Conservation (phyloP, 2,888 invertebrate species). For the Nomada ferruginata region DNA sequence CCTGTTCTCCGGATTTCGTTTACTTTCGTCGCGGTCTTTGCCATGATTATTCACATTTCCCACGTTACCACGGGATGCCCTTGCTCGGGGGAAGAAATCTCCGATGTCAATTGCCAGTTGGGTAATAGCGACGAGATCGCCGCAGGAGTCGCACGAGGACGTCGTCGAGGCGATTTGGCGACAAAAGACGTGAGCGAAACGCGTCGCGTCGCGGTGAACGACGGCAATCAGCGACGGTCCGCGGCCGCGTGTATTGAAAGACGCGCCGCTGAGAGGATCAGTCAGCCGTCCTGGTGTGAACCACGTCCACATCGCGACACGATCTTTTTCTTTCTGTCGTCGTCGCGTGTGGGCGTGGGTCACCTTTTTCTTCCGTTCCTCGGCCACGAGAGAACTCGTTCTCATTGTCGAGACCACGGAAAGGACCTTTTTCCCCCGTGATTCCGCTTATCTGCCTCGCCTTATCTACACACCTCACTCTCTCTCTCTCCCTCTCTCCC, state of each 20-base stretch:
- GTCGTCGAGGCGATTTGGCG: constrained; percentile 44
- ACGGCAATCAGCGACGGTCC: constrained; percentile 77
- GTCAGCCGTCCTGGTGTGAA: constrained; percentile 74
- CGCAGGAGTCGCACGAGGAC: constrained; percentile 29
- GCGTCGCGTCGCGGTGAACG: constrained; percentile 64
- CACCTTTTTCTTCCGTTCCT: constrained; percentile 17
- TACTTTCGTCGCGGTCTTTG: too few relatives aligned
- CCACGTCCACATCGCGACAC: constrained; percentile 67
- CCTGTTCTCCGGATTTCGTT: too few relatives aligned
- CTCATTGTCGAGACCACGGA: constrained; percentile 12
- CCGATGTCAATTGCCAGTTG: constrained; percentile 21
- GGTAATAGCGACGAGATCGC: constrained; percentile 42
- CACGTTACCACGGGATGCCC: too few relatives aligned
- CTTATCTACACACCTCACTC: constrained; percentile 33
- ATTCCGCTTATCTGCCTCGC: constrained; percentile 26
- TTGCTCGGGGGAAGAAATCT: too few relatives aligned
- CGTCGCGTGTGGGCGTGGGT: constrained; percentile 67
- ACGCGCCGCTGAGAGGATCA: constrained; percentile 80
- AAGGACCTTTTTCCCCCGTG: constrained; percentile 23
- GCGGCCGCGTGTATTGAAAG: constrained; percentile 73
- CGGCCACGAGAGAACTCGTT: neutral
- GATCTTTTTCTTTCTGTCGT: constrained; percentile 69
- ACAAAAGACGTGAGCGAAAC: constrained; percentile 47
- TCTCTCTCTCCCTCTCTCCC: neutral
- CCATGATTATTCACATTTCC: neutral